Percentiles rank a stretch among this genome's conserved stretches.
phyloP scores from a whole-genome alignment of 92 coral and sea anemone genomes.

The Parazoanthus swiftii region DNA sequence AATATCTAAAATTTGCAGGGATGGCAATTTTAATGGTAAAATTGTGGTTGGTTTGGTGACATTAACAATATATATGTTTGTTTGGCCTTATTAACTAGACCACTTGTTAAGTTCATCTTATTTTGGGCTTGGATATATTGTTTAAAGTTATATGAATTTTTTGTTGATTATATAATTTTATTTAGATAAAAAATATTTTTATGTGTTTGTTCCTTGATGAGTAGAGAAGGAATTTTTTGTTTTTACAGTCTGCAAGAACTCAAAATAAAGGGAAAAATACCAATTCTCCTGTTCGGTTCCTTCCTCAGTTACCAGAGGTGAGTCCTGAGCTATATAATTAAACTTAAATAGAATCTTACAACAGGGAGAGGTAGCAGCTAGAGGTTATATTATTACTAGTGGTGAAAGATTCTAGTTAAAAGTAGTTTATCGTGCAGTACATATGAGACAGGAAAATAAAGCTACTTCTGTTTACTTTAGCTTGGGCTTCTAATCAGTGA shows the following conservation, averaged over 20 bases:
- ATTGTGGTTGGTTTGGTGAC: too few species aligned
- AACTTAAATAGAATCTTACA: too few species aligned
- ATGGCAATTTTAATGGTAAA: too few species aligned
- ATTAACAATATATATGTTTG: too few species aligned
- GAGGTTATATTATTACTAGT: not conserved
- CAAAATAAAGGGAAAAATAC: slow-evolving; percentile 84
- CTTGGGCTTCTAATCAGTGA: too few species aligned
- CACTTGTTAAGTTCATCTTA: too few species aligned
- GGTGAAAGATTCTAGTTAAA: not conserved
- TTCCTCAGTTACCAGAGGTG: slow-evolving; percentile 94
- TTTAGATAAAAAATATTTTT: not conserved
- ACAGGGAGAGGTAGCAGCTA: too few species aligned
- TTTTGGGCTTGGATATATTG: not conserved
- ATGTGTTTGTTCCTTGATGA: not conserved
- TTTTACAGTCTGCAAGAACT: slow-evolving; percentile 11
- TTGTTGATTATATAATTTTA: not conserved
- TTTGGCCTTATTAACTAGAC: too few species aligned
- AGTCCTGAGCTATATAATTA: not conserved
- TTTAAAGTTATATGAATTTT: not conserved
- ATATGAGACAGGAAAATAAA: too few species aligned
- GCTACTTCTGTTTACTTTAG: too few species aligned
- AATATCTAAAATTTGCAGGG: too few species aligned
- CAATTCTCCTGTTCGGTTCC: slow-evolving; percentile 84
- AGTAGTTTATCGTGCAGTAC: too few species aligned
- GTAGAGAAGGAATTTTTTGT: not conserved